Percentiles rank a stretch among this genome's conserved stretches.
These are phyloP conservation scores for Pagetopsis macropterus DNA, from an alignment of 2,797 vertebrate species.

Conservation along the genomic window DNA sequence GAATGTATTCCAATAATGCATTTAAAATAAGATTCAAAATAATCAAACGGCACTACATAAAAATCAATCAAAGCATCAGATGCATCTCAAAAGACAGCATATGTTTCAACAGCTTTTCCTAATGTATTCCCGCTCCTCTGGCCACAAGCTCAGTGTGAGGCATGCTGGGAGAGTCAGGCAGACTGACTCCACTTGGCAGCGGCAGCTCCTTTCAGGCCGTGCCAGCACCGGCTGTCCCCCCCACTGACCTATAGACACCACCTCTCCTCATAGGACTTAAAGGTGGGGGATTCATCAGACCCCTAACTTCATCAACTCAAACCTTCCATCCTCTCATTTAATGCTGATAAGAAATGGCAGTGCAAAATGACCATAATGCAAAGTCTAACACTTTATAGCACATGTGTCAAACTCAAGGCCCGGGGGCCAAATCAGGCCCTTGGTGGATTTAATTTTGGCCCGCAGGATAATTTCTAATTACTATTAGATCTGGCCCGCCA, in stretches of 20 bases:
- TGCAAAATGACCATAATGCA: neutral
- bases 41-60: conserved; percentile 23
- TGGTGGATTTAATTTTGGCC: too few relatives aligned
- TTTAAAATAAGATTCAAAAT: conserved; percentile 14
- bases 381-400: neutral
- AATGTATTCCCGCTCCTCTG: conserved; percentile 62
- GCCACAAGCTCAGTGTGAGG: conserved; percentile 56
- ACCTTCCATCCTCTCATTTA: neutral
- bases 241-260: conserved; percentile 31
- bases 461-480: too few relatives aligned
- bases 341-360: neutral
- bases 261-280: conserved; percentile 29
- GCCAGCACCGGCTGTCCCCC: conserved; percentile 70
- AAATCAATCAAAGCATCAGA: conserved; percentile 50
- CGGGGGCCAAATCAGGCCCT: too few relatives aligned
- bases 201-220: conserved; percentile 70
- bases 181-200: conserved; percentile 79
- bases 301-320: neutral
- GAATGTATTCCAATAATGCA: too few relatives aligned
- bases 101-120: conserved; percentile 68
- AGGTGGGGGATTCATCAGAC: conserved; percentile 4
- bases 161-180: conserved; percentile 69
- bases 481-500: too few relatives aligned
- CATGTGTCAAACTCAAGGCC: too few relatives aligned
- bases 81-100: conserved; percentile 50